Evolutionary conservation across 2,888 invertebrate genomes (phyloP).

Genomic region (Dynastes hyllus): DNA sequence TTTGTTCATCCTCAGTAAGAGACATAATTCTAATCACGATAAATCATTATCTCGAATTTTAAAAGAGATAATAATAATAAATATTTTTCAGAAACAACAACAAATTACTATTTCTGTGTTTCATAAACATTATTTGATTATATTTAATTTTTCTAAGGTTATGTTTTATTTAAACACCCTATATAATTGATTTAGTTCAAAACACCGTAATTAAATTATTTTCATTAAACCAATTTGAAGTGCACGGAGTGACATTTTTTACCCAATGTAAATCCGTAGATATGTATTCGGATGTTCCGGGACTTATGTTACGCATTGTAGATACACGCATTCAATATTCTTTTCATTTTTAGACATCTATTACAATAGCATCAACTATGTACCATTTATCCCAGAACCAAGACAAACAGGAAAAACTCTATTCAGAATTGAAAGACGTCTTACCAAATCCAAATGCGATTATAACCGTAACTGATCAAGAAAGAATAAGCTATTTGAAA

Average conservation of each 20-base stretch:
- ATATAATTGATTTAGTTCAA: background rate
- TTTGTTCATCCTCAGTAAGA: too few relatives aligned
- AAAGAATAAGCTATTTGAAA: constrained; percentile 80
- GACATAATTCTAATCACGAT: too few relatives aligned
- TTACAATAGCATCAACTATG: constrained; percentile 82
- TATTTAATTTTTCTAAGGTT: background rate
- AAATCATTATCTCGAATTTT: too few relatives aligned
- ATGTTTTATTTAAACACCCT: background rate
- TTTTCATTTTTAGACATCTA: constrained; percentile 76
- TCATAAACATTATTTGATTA: too few relatives aligned
- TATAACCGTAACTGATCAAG: constrained; percentile 76
- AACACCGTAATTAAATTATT: background rate
- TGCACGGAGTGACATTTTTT: background rate
- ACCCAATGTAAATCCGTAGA: background rate
- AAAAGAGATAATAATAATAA: too few relatives aligned
- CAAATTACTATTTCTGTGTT: too few relatives aligned
- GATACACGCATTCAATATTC: background rate
- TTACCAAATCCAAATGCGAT: constrained; percentile 74
- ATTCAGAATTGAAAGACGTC: constrained; percentile 76
- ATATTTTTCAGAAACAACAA: too few relatives aligned
- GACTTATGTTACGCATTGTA: background rate
- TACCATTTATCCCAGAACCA: constrained; percentile 83
- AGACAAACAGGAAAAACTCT: constrained; percentile 79
- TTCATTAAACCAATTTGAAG: background rate
- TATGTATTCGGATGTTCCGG: background rate